Base-by-base conservation (phyloP, 1,140 invertebrate genomes). In the Dreissena rostriformis region DNA sequence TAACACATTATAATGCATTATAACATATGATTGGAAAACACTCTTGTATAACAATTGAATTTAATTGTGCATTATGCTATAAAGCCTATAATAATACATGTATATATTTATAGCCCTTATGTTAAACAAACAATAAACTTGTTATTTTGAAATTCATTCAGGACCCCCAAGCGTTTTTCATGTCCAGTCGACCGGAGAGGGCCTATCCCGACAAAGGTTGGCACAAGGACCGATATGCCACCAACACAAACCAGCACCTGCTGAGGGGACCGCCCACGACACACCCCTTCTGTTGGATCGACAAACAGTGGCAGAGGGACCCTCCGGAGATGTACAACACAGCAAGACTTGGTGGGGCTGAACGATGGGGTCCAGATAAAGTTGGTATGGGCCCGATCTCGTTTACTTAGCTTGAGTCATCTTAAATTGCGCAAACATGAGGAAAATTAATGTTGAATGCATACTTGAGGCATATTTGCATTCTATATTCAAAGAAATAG, bases 321-420 rank as follows among this genome's bases (percentile, higher is more conserved):
- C 88, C 92, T 61, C 86, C 90, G 7, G 76, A 80, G 55, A 77
- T 91, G 17, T 90, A 93, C 82, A 90, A 92, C 81, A 90, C 89
- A 15, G 88, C 89, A 73, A 76, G 90, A 67, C 87, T 88, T 17
- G 90, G 90, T 15, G 91, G 92, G 0, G 87, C 89, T 19, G 87
- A 91, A 70, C 88, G 87, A 78, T 93, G 93, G 93, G 92, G 92
- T 26, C 90, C 90, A 17, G 87, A 91, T 68, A 92, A 91, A 89
- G 87, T 88, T 63, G 93, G 93, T 93, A 84, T 65, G 89, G 85
- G 74, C 6, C 83, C 0, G 24, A 65, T 39, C 39, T 39, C 22
- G 53, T 24, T 28, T 19, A 39, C 39, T 39, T 39, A 39, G 39
- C 8, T 39, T 39, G 39, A 39, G 8, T 39, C 39, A 39, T 39